These are phyloP conservation scores for Caerostris extrusa DNA, from an alignment of 1,140 invertebrate species.

Conservation along the genomic window DNA sequence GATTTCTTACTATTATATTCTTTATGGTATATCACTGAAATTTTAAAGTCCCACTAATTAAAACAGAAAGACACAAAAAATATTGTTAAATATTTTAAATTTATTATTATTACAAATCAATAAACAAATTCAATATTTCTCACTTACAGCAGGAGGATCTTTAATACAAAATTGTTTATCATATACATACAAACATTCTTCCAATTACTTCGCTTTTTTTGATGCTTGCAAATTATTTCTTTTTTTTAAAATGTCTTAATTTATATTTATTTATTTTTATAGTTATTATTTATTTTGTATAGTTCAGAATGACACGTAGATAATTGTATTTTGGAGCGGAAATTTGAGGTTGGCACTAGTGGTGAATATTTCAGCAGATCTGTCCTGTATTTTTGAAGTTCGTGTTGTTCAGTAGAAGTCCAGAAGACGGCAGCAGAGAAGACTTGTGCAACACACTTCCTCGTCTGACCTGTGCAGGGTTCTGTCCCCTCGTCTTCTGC, in stretches of 20 bases:
- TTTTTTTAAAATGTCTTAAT: slow-evolving; percentile 36
- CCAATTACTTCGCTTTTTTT: background rate
- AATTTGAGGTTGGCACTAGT: slow-evolving; percentile 69
- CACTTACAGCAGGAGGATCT: slow-evolving; percentile 58
- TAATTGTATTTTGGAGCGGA: slow-evolving; percentile 72
- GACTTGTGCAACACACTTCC: slow-evolving; percentile 75
- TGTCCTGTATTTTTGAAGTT: background rate
- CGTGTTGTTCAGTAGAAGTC: slow-evolving; percentile 71
- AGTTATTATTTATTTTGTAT: background rate
- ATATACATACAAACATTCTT: slow-evolving; percentile 69
- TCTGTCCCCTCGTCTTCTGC: slow-evolving; percentile 55
- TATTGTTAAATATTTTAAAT: slow-evolving; percentile 65
- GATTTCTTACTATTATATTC: too few species aligned
- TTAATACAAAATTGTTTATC: slow-evolving; percentile 66
- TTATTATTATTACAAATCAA: slow-evolving; percentile 76
- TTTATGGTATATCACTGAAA: too few species aligned
- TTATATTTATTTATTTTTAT: background rate
- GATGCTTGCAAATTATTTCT: slow-evolving; percentile 27
- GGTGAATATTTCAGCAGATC: slow-evolving; percentile 50
- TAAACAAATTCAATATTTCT: slow-evolving; percentile 74
- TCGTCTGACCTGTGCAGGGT: slow-evolving; percentile 70
- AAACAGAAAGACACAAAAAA: background rate
- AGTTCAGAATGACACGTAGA: slow-evolving; percentile 52
- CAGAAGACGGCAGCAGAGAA: slow-evolving; percentile 74
- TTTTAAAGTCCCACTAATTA: too few species aligned